A percentile compares a stretch with the other conserved stretches of the same genome.
These are phyloP conservation scores for Athene cunicularia DNA, from an alignment of 2,113 vertebrate genomes.

Conservation along the genomic window DNA sequence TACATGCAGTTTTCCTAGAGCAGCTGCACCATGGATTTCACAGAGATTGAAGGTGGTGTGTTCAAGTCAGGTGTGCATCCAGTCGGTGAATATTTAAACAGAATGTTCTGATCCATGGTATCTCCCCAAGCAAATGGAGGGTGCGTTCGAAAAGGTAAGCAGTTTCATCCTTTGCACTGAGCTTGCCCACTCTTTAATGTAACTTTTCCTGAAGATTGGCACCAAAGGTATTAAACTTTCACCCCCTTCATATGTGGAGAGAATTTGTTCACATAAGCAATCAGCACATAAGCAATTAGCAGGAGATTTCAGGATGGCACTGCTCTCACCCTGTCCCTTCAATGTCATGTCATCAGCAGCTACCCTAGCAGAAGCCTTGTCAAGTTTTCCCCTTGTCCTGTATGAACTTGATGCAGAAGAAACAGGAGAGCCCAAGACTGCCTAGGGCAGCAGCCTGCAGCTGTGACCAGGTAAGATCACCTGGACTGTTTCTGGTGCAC, in stretches of 20 bases:
- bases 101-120: not conserved
- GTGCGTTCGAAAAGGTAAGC: not conserved
- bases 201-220: not conserved
- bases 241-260: not conserved
- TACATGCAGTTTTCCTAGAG: not conserved
- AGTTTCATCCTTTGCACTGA: not conserved
- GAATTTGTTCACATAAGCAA: not conserved
- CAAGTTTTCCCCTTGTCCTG: not conserved
- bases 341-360: not conserved
- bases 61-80: not conserved
- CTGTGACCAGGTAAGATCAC: not conserved
- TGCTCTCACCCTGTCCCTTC: not conserved
- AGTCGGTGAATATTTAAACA: not conserved
- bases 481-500: not conserved
- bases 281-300: not conserved
- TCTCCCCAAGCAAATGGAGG: not conserved
- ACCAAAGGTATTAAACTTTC: not conserved
- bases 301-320: not conserved
- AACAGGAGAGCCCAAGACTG: not conserved
- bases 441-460: not conserved
- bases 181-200: not conserved
- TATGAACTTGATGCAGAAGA: not conserved
- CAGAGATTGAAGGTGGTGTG: not conserved
- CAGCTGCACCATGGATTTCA: not conserved
- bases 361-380: not conserved